These are phyloP conservation scores for Campylomormyrus numenius DNA, from an alignment of 2,113 vertebrate species.

Conservation along the genomic window DNA sequence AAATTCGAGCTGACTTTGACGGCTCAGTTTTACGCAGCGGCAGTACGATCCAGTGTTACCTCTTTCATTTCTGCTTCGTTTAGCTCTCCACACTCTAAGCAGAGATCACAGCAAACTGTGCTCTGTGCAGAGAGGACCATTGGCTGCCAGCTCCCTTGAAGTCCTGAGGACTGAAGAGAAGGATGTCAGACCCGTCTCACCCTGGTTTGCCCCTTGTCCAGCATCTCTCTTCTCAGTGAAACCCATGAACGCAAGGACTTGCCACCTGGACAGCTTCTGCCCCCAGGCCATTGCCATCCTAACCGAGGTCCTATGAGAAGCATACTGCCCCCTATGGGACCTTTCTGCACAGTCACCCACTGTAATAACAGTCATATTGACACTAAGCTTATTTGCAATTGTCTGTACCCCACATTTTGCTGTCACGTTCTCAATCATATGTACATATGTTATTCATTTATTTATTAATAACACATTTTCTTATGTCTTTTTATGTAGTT, in stretches of 20 bases:
- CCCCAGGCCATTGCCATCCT: background rate
- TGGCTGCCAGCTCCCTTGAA: background rate
- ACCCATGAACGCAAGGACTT: background rate
- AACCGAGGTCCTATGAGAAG: background rate
- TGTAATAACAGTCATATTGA: background rate
- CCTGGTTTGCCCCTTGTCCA: background rate
- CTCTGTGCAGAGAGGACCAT: background rate
- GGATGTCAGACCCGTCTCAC: background rate
- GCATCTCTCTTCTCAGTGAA: background rate
- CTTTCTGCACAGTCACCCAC: background rate
- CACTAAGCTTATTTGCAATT: background rate
- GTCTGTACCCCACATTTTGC: background rate
- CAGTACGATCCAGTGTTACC: background rate
- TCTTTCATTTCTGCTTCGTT: background rate
- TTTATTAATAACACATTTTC: background rate
- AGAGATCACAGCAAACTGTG: background rate
- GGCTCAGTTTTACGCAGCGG: background rate
- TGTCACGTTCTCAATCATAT: background rate
- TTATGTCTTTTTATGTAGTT: background rate
- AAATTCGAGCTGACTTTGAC: background rate
- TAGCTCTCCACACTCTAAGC: background rate
- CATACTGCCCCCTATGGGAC: background rate
- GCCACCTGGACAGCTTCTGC: background rate
- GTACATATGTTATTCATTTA: background rate
- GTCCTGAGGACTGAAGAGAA: background rate